Evolutionary conservation across 2,797 vertebrate genomes (phyloP), one percentile per base, ranked within the genome.

Genomic region (Emydoidea blandingii): DNA sequence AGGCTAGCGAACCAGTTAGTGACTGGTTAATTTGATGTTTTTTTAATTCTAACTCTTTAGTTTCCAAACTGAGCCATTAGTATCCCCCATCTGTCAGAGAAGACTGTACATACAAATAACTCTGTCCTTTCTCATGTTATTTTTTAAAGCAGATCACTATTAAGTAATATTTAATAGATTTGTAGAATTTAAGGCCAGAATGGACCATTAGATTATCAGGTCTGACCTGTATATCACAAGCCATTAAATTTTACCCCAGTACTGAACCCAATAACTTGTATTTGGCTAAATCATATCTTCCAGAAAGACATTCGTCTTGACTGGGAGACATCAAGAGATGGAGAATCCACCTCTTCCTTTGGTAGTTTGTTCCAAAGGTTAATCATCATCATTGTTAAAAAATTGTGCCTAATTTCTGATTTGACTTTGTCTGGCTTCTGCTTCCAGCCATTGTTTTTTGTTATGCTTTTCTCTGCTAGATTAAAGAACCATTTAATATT

Each of bases 21-120:
- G 1, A 50, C 62, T 29, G 0, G 47, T 83, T 78, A 27, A 49
- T 50, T 3, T 12, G 57, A 83, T 14, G 0, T 0, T 78, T 85
- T 59, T 54, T 57, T 57, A 9, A 65, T 27, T 56, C 54, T 74
- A 85, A 29, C 59, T 3, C 44, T 84, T 68, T 59, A 34, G 27
- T 59, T 87, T 89, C 76, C 91, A 83, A n/a, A 47, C 7, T 10
- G 49, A 57, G 5, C 57, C 1, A 47, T 76, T 47, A 78, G 49
- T 62, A 49, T 29, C 15, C 76, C 41, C 14, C 34, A 87, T 59
- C 52, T 85, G 29, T 47, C 23, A 76, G 44, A 62, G 5, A 6
- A 89, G 86, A 76, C 76, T 81, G 14, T 76, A n/a, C 1, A 49
- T 50, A 88, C 2, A 56, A 44, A 1, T 5, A 91, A 76, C 12